Evolutionary conservation across 2,888 invertebrate species (phyloP), one percentile per base, ranked within the genome.

Genomic region (Cantharis rufa): DNA sequence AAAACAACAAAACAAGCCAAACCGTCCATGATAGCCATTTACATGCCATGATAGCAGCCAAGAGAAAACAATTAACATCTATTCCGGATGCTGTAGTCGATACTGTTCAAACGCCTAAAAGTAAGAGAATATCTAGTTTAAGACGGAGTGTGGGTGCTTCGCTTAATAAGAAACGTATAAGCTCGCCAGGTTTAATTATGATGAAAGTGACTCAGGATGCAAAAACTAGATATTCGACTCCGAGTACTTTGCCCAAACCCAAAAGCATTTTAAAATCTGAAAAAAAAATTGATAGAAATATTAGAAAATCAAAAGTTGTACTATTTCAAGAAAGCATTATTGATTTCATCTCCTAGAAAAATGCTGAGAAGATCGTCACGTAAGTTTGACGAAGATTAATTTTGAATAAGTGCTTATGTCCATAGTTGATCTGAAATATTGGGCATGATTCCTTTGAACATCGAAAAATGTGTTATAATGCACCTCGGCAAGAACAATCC

Each of bases 171-270:
- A 48, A 48, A 13, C 72, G 79, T 1, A 81, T 81, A 18, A 82
- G 82, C 69, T 84, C 84, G 2, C 85, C 86, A 0, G 85, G 86
- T 15, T 79, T 85, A 48, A 80, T 81, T 10, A 83, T 86, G 80
- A 82, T 85, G 82, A 85, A 82, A 74, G 77, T 84, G 4, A 76
- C 84, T 0, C 84, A 83, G 10, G n/a, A 10, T 10, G 69, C 73
- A 9, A 73, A 73, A 15, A 69, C 62, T n/a, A 48, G n/a, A 9
- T 48, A 13, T 9, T 21, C 63, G n/a, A 62, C 15, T 4, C 15
- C 27, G 0, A 68, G 15, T 48, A 77, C 77, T 18, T 76, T 74
- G 7, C n/a, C n/a, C n/a, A n/a, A n/a, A n/a, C 75, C 70, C 1
- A 76, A 61, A 27, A 77, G 79, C 16, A 80, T 79, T 32, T 70